phyloP scores from a whole-genome alignment of 2,113 vertebrate genomes.

The Oreochromis aureus region DNA sequence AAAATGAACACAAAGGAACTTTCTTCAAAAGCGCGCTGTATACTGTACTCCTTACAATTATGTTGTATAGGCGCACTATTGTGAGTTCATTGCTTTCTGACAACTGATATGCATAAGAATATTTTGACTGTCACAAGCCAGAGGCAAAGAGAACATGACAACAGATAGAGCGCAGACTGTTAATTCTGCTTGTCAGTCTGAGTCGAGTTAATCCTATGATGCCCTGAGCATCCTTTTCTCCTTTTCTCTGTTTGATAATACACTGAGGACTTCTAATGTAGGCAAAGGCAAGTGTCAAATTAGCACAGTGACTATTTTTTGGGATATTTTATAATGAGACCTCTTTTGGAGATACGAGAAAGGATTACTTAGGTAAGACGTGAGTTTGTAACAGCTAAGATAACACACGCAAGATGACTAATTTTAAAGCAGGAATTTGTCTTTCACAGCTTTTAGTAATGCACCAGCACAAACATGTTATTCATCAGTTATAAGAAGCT shows the following conservation, averaged over 20 bases:
- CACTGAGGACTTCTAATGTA: not conserved
- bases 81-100: slow-evolving; percentile 6
- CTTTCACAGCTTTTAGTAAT: not conserved
- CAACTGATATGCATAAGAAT: slow-evolving; percentile 26
- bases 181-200: slow-evolving; percentile 10
- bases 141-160: slow-evolving; percentile 14
- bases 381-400: not conserved
- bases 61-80: slow-evolving; percentile 9
- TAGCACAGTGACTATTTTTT: not conserved
- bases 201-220: slow-evolving; percentile 8
- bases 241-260: not conserved
- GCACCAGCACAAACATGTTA: not conserved
- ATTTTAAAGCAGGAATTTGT: not conserved
- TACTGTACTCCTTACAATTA: not conserved
- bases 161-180: slow-evolving; percentile 11
- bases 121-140: slow-evolving; percentile 23
- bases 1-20: slow-evolving; percentile 6
- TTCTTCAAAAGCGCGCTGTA: not conserved
- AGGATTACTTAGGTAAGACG: not conserved
- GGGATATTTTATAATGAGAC: not conserved
- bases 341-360: not conserved
- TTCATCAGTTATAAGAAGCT: not conserved
- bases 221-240: not conserved
- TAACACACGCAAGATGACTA: not conserved
- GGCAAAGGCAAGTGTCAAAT: not conserved